Evolutionary conservation across 2,888 invertebrate genomes (phyloP), one percentile per base, ranked within the genome.

Genomic region (Beris morrisii): DNA sequence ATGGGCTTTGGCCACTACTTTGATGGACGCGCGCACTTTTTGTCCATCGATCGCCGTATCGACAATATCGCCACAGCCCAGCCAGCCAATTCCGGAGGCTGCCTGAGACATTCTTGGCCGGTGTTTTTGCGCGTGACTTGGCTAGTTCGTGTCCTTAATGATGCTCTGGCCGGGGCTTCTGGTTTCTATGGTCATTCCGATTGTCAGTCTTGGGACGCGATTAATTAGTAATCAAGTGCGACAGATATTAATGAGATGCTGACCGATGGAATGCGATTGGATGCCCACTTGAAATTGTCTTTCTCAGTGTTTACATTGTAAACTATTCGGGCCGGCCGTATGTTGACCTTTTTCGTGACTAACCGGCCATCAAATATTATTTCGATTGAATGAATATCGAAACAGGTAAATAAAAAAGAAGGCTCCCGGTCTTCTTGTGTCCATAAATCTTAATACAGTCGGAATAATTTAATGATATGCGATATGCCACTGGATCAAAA

Each of bases 121-220:
- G 30, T 61, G 61, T 61, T 61, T 61, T 61, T 61, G 61, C 61
- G 61, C 61, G 61, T 61, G 61, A 61, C 61, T 61, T 50, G 61
- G 31, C 61, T 61, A 61, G 50, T 52, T 61, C 61, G 52, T 52
- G 61, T 61, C 61, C 61, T 52, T 61, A 61, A 61, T 61, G 61
- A 61, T 52, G 61, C 43, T 52, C 38, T 38, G 28, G 52, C n/a
- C 13, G 45, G 22, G 61, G 61, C 61, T 61, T 61, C 61, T 61
- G 61, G 32, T 61, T 50, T 61, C 61, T 61, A 61, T 50, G 61
- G 52, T 38, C 43, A 38, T 32, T 22, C 61, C 22, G 31, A 44
- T 13, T 15, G 50, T 52, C n/a, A 30, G 13, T 59, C 43, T 61
- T 38, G 50, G 31, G 61, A 38, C 38, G 38, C 61, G 61, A 61